phyloP scores from a whole-genome alignment of 2,888 invertebrate species.

The Therioaphis trifolii region DNA sequence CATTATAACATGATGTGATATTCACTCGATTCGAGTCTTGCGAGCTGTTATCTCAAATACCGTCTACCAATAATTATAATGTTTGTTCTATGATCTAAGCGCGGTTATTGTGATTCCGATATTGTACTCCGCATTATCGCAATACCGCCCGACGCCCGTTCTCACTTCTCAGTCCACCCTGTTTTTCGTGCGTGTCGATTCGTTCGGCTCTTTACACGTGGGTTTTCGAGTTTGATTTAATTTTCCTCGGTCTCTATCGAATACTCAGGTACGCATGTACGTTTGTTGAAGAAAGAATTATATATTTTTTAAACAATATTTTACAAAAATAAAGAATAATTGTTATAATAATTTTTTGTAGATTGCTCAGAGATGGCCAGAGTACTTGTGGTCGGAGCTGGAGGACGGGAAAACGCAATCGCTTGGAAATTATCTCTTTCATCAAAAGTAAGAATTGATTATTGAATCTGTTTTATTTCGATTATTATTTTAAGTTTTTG shows the following conservation, averaged over 20 bases:
- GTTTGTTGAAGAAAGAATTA: not conserved
- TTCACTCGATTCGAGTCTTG: no score
- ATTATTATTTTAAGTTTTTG: no score
- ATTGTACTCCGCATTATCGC: not conserved
- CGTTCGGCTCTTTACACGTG: not conserved
- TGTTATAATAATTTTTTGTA: not conserved
- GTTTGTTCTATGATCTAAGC: not conserved
- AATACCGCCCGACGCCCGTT: no score
- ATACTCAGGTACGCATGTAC: not conserved
- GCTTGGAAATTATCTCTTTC: slow-evolving; percentile 93
- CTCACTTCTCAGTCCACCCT: no score
- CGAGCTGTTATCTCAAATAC: not conserved
- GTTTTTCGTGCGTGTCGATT: not conserved
- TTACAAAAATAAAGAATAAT: not conserved
- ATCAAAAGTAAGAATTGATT: slow-evolving; percentile 68
- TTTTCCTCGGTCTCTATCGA: not conserved
- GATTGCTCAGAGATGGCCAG: slow-evolving; percentile 67
- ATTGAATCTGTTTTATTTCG: no score
- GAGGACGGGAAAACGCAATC: slow-evolving; percentile 95
- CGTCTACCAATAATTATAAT: not conserved
- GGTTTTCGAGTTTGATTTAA: no score
- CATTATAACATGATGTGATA: no score
- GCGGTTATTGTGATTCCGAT: not conserved
- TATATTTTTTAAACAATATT: not conserved
- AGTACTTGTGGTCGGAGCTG: slow-evolving; percentile 88